Percentiles rank a stretch among this genome's conserved stretches.
Evolutionary conservation across 2,888 invertebrate genomes (phyloP).

Genomic region (Tenthredo notha): DNA sequence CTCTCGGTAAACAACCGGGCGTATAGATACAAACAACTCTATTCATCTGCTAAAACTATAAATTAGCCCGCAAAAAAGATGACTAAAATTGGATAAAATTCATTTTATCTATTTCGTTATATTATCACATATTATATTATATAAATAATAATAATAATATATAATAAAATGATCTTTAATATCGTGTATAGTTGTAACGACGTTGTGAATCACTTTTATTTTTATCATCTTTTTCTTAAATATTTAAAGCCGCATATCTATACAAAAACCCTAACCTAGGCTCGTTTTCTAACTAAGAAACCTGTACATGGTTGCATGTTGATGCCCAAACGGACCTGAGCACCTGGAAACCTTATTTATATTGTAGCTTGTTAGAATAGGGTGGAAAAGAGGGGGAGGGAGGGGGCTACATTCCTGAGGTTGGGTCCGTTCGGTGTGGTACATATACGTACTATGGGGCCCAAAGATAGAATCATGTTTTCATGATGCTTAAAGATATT

Average conservation of each 20-base stretch:
- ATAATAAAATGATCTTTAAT: too few species aligned
- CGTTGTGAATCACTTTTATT: too few species aligned
- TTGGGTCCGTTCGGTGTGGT: slow-evolving; percentile 60
- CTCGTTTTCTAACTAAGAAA: slow-evolving; percentile 51
- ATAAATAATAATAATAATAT: too few species aligned
- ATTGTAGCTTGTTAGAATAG: slow-evolving; percentile 69
- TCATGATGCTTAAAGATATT: neutral
- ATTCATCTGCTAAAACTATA: neutral
- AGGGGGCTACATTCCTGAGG: slow-evolving; percentile 69
- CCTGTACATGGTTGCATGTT: slow-evolving; percentile 49
- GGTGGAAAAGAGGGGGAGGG: slow-evolving; percentile 49
- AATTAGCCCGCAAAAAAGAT: neutral
- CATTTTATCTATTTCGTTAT: neutral
- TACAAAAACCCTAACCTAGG: slow-evolving; percentile 11
- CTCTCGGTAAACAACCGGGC: neutral
- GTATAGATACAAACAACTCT: neutral
- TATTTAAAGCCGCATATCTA: neutral
- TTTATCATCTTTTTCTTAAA: neutral
- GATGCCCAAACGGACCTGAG: slow-evolving; percentile 54
- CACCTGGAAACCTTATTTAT: slow-evolving; percentile 69
- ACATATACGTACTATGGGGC: slow-evolving; percentile 46
- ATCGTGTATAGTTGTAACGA: too few species aligned
- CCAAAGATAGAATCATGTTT: slow-evolving; percentile 44
- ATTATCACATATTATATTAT: neutral
- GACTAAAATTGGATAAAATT: neutral